Percentiles rank a stretch among this genome's conserved stretches.
Conservation (phyloP, 2,113 vertebrate genomes). For the Oncorhynchus gorbuscha region DNA sequence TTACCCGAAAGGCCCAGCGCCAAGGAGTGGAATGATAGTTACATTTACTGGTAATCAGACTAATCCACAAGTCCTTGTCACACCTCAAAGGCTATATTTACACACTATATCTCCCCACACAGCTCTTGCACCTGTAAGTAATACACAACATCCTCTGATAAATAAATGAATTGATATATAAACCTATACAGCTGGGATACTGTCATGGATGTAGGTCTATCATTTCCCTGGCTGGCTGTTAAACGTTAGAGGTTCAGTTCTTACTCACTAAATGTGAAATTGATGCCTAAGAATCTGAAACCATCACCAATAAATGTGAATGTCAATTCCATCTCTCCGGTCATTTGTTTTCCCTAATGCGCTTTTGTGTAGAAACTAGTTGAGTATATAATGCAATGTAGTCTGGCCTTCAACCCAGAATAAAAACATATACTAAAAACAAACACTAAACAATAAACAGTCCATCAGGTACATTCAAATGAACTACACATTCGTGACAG, state of each 20-base stretch:
- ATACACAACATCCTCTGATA: too few species aligned
- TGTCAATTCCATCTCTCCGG: slow-evolving; percentile 55
- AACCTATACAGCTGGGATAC: background rate
- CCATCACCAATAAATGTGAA: slow-evolving; percentile 50
- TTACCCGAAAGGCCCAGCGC: too few species aligned
- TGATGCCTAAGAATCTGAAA: slow-evolving; percentile 63
- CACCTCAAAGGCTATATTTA: too few species aligned
- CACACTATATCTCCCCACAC: too few species aligned
- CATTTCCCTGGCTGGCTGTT: slow-evolving; percentile 36
- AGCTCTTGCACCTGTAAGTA: too few species aligned
- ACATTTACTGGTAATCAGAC: too few species aligned
- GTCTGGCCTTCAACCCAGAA: slow-evolving; percentile 33
- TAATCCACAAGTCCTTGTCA: too few species aligned
- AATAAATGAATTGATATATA: background rate
- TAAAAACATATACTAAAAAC: slow-evolving; percentile 14
- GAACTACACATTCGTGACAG: background rate
- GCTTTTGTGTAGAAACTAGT: slow-evolving; percentile 17
- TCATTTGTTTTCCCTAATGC: slow-evolving; percentile 54
- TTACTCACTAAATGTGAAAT: slow-evolving; percentile 66
- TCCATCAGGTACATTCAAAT: slow-evolving; percentile 26
- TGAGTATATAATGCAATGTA: slow-evolving; percentile 34
- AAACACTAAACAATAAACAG: slow-evolving; percentile 38
- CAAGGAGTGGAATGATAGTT: too few species aligned
- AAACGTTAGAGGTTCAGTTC: slow-evolving; percentile 52
- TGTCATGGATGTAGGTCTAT: slow-evolving; percentile 45